These are phyloP conservation scores for Pachyseris speciosa DNA, from an alignment of 64 coral and sea anemone genomes.

Conservation along the genomic window DNA sequence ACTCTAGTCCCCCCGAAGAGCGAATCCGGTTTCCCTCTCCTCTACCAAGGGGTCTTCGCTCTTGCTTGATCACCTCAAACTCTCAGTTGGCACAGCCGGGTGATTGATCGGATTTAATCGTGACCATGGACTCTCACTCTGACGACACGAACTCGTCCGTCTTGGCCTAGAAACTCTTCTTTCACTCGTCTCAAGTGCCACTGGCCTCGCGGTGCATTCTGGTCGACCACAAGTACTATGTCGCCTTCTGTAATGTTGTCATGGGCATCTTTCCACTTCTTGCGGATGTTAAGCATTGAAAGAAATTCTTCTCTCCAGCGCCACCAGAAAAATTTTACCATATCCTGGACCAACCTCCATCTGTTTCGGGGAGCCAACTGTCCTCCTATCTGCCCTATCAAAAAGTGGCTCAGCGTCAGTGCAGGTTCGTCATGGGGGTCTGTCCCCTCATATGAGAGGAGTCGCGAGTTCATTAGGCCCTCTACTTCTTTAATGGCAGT, in stretches of 20 bases:
- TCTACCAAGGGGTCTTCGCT: no score
- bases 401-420: slow-evolving; percentile 50
- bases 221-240: slow-evolving; percentile 33
- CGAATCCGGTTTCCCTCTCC: no score
- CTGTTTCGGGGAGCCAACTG: slow-evolving; percentile 9
- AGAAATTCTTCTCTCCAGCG: slow-evolving; percentile 21
- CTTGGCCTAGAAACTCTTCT: slow-evolving; percentile 23
- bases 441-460: not conserved
- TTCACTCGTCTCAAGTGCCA: slow-evolving; percentile 31
- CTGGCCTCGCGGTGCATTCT: slow-evolving; percentile 16
- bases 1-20: no score
- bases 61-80: no score
- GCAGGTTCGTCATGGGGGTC: slow-evolving; percentile 1
- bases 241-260: slow-evolving; percentile 32
- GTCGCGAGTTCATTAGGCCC: slow-evolving; percentile 49
- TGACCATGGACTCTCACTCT: not conserved
- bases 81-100: not conserved
- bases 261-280: slow-evolving; percentile 22
- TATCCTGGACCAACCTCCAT: slow-evolving; percentile 6
- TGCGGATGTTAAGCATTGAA: not conserved
- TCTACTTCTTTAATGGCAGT: slow-evolving; percentile 42
- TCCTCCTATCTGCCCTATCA: not conserved
- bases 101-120: not conserved
- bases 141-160: slow-evolving; percentile 1
- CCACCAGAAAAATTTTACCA: slow-evolving; percentile 39